A percentile compares a stretch with the other conserved stretches of the same genome.
These are phyloP conservation scores for Gonioctena quinquepunctata DNA, from an alignment of 1,140 invertebrate species.

Conservation along the genomic window DNA sequence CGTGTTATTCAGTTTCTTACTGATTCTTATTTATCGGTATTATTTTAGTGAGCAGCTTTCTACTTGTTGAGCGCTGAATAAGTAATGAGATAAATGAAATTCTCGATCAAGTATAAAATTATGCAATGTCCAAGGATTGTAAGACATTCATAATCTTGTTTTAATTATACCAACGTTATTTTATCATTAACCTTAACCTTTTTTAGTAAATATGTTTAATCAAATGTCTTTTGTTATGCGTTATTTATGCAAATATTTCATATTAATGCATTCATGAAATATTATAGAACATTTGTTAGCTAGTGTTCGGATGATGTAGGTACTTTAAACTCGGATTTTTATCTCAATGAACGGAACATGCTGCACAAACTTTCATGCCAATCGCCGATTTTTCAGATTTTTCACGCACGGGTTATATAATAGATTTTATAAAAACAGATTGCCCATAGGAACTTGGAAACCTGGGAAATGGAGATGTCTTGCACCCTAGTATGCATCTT, in stretches of 20 bases:
- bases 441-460: too few relatives aligned
- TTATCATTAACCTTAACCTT: constrained; percentile 10
- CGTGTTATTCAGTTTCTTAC: neutral
- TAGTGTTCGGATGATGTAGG: too few relatives aligned
- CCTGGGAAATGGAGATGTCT: too few relatives aligned
- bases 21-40: neutral
- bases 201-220: neutral
- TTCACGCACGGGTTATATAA: neutral
- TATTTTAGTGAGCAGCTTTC: neutral
- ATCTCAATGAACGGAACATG: neutral
- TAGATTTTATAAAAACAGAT: neutral
- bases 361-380: neutral
- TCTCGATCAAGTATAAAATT: constrained; percentile 4
- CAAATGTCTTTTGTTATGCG: neutral
- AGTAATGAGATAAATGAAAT: constrained; percentile 6
- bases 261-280: neutral
- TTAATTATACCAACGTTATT: constrained; percentile 1
- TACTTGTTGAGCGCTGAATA: constrained; percentile 2
- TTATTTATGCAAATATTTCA: neutral
- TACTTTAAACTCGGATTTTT: too few relatives aligned
- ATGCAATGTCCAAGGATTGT: constrained; percentile 1
- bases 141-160: constrained; percentile 5
- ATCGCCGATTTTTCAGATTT: neutral
- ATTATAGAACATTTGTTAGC: neutral
- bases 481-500: too few relatives aligned